Base-by-base conservation (phyloP, 2,797 vertebrate species). In the Anguilla anguilla region DNA sequence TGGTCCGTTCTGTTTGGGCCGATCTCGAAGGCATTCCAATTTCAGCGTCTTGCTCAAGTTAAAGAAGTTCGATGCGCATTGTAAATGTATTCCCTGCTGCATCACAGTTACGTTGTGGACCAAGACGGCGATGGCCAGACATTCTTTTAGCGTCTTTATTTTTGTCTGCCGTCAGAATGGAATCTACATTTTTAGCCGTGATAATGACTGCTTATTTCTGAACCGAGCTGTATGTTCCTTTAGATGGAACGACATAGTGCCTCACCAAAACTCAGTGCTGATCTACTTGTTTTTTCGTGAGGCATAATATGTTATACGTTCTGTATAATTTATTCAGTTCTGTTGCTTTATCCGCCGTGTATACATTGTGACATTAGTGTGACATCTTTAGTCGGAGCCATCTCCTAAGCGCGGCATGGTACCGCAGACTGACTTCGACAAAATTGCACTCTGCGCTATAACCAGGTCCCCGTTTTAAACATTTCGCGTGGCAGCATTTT, bases 31-130 rank as follows among this genome's bases (percentile, higher is more conserved):
- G 11, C 49, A 84, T 84, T 31, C n/a, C 35, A 84, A 57, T 84
- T 31, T 51, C 28, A 31, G 53, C 51, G 31, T 10, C 53, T 57
- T 86, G 43, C 79, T 46, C 35, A 87, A 87, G 82, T 89, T 86
- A 64, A 51, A 69, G 84, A 89, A 82, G 85, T 87, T 85, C 2
- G 10, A 46, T 43, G n/a, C 85, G 67, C 86, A 86, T 77, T 85
- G n/a, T 79, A 74, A 51, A 89, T 84, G 22, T 84, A 86, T 87
- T 79, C 51, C 53, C 83, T 61, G 49, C 59, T 83, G 39, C 84
- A 87, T 87, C 84, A 49, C 28, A 49, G 64, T 43, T 83, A 51
- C 39, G 25, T 87, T 85, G 83, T 85, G 53, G 86, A 85, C 43
- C 57, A 6, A 51, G 31, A 49, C 59, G 84, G 11, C 84, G 28